These are phyloP conservation scores for Mustelus asterias DNA, from an alignment of 2,113 vertebrate species.

Conservation along the genomic window DNA sequence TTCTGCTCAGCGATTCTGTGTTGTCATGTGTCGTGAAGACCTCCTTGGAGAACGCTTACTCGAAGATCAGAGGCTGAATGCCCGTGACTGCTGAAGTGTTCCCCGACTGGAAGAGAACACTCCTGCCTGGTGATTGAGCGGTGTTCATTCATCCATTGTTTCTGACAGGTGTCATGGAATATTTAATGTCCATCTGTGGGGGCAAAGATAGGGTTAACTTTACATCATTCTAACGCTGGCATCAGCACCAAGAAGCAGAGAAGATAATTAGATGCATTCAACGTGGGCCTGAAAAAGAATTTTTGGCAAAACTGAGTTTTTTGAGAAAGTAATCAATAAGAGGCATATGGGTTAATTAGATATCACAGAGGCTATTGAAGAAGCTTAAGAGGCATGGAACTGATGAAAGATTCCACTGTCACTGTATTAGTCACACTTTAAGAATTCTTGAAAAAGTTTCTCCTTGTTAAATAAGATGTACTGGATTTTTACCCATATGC, in stretches of 20 bases:
- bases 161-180: neutral
- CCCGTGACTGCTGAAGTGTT: no score
- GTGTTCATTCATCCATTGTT: no score
- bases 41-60: no score
- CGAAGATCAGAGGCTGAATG: no score
- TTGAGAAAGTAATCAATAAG: neutral
- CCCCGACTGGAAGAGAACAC: no score
- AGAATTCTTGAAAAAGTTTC: neutral
- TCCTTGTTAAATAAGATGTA: neutral
- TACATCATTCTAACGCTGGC: neutral
- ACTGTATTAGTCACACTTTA: neutral
- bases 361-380: neutral
- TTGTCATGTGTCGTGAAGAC: no score
- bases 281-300: neutral
- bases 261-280: neutral
- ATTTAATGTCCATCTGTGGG: neutral
- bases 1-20: no score
- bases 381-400: neutral
- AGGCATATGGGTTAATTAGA: neutral
- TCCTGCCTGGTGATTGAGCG: no score
- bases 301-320: neutral
- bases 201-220: neutral
- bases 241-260: neutral
- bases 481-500: neutral
- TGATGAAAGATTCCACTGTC: neutral